Evolutionary conservation across 1,140 invertebrate species (phyloP).

Genomic region (Lepidurus packardi): DNA sequence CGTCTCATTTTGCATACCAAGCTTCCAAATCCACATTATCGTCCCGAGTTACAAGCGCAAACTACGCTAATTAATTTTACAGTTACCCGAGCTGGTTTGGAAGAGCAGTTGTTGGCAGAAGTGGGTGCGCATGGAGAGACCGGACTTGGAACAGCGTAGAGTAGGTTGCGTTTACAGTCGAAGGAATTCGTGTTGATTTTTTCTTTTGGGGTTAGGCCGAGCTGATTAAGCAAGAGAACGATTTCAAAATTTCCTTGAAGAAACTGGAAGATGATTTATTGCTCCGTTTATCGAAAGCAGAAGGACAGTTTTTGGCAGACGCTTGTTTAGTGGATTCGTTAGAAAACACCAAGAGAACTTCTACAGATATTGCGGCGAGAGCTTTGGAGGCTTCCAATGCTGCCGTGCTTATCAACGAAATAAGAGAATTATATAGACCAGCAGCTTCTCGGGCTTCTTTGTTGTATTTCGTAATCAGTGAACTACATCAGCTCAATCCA

Average conservation of each 20-base stretch:
- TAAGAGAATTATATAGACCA: slow-evolving; percentile 84
- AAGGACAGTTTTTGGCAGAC: slow-evolving; percentile 85
- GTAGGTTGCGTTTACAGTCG: slow-evolving; percentile 45
- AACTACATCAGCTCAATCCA: slow-evolving; percentile 91
- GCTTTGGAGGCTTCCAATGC: slow-evolving; percentile 85
- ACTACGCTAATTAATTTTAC: slow-evolving; percentile 96
- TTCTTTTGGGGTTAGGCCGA: slow-evolving; percentile 62
- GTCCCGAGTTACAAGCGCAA: slow-evolving; percentile 97
- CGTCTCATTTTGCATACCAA: slow-evolving; percentile 89
- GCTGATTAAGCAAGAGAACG: slow-evolving; percentile 90
- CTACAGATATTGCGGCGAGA: slow-evolving; percentile 89
- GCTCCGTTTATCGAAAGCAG: slow-evolving; percentile 82
- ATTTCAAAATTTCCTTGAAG: slow-evolving; percentile 94
- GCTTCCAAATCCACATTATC: slow-evolving; percentile 94
- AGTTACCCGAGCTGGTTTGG: slow-evolving; percentile 91
- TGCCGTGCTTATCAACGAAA: slow-evolving; percentile 84
- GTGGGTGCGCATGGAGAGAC: slow-evolving; percentile 93
- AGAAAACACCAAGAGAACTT: slow-evolving; percentile 90
- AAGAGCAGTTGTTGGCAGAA: slow-evolving; percentile 91
- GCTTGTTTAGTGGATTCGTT: slow-evolving; percentile 89
- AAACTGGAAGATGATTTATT: slow-evolving; percentile 85
- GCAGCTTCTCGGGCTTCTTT: slow-evolving; percentile 86
- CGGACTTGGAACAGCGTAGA: slow-evolving; percentile 88
- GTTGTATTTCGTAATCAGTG: slow-evolving; percentile 94
- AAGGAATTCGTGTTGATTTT: slow-evolving; percentile 45